Evolutionary conservation across 2,797 vertebrate genomes (phyloP).

Genomic region (Cynopterus sphinx): DNA sequence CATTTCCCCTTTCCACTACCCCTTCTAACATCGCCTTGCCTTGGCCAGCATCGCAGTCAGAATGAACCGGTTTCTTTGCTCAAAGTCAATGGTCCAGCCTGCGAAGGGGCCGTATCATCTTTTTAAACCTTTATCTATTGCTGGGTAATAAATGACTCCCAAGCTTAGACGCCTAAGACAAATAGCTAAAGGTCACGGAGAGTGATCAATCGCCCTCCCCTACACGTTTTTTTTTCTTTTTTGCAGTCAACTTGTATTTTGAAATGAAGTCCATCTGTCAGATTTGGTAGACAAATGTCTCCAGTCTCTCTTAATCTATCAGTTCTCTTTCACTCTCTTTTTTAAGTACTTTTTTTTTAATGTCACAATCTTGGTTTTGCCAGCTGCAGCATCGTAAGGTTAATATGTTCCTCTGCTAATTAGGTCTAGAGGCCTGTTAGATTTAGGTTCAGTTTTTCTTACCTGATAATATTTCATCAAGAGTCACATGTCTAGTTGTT

Average conservation of each 20-base stretch:
- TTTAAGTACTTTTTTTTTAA: not conserved
- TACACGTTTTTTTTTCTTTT: not conserved
- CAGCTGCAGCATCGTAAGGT: not conserved
- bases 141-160: not conserved
- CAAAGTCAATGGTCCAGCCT: not conserved
- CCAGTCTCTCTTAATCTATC: not conserved
- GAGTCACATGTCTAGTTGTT: not conserved
- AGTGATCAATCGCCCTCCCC: not conserved
- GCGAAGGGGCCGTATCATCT: not conserved
- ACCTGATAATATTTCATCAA: not conserved
- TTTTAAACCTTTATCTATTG: not conserved
- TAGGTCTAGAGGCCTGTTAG: not conserved
- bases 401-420: not conserved
- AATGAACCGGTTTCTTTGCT: not conserved
- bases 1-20: not conserved
- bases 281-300: not conserved
- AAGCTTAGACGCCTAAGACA: not conserved
- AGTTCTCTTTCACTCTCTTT: not conserved
- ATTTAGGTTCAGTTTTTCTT: not conserved
- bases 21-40: not conserved
- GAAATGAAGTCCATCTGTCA: not conserved
- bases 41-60: not conserved
- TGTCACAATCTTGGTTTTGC: not conserved
- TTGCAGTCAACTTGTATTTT: not conserved
- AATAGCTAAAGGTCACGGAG: not conserved